Percentiles rank a stretch among this genome's conserved stretches.
Evolutionary conservation across 2,113 vertebrate species (phyloP).

Genomic region (Otis tarda): DNA sequence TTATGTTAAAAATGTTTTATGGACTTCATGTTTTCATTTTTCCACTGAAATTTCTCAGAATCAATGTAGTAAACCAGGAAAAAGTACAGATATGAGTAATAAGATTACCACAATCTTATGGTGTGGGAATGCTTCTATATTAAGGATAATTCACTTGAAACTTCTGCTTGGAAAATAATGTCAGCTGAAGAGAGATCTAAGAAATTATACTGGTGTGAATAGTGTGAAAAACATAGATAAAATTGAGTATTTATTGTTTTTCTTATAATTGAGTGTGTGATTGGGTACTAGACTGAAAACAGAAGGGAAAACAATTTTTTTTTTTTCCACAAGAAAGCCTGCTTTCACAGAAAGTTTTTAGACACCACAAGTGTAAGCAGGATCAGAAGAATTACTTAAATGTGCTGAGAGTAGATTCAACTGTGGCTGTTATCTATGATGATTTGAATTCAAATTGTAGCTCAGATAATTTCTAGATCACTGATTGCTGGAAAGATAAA

Average conservation of each 20-base stretch:
- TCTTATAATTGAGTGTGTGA: background rate
- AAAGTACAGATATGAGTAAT: background rate
- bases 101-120: background rate
- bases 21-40: background rate
- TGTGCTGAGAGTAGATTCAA: background rate
- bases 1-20: background rate
- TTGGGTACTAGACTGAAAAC: background rate
- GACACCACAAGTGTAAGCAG: background rate
- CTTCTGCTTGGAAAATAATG: background rate
- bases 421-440: background rate
- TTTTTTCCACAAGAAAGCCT: rapidly evolving
- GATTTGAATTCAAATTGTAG: background rate
- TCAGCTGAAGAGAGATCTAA: background rate
- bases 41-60: background rate
- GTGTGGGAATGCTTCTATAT: background rate
- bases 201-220: background rate
- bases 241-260: background rate
- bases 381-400: background rate
- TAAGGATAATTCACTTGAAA: background rate
- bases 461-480: background rate
- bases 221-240: background rate
- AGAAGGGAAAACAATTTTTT: background rate
- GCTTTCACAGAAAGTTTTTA: background rate
- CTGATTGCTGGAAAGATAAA: background rate
- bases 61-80: background rate